Conservation (phyloP, 2,113 vertebrate genomes). For the Neogale vison region DNA sequence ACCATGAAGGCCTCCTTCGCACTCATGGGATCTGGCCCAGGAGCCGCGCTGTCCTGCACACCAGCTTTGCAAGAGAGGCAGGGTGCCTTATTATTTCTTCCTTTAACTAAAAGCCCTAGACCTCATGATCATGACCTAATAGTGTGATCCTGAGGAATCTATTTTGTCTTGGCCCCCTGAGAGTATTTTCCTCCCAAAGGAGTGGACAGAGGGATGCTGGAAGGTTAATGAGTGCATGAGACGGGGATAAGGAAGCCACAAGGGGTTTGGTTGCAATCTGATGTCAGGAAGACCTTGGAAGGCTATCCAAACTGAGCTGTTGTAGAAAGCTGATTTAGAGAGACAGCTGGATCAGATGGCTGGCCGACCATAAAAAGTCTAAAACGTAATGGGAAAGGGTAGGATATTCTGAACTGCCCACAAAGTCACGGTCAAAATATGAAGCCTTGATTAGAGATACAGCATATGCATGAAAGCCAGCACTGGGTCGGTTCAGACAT, state of each 20-base stretch:
- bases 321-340: not conserved
- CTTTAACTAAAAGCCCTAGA: not conserved
- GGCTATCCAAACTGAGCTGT: not conserved
- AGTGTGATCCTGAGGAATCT: not conserved
- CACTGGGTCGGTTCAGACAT: not conserved
- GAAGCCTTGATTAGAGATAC: not conserved
- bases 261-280: not conserved
- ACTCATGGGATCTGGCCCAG: too few relatives aligned
- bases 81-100: too few relatives aligned
- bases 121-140: not conserved
- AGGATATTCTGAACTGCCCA: not conserved
- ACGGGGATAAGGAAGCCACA: not conserved
- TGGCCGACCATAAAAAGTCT: not conserved
- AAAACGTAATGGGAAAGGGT: not conserved
- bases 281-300: not conserved
- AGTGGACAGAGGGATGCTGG: too few relatives aligned
- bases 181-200: not conserved
- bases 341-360: not conserved
- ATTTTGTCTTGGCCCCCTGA: too few relatives aligned
- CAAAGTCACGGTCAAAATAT: not conserved
- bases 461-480: not conserved
- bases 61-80: accelerated
- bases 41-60: accelerated
- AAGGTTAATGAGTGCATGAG: not conserved
- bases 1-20: not conserved